Conservation (phyloP, 53 echinoderm and acorn worm species). For the Glandiceps talaboti region DNA sequence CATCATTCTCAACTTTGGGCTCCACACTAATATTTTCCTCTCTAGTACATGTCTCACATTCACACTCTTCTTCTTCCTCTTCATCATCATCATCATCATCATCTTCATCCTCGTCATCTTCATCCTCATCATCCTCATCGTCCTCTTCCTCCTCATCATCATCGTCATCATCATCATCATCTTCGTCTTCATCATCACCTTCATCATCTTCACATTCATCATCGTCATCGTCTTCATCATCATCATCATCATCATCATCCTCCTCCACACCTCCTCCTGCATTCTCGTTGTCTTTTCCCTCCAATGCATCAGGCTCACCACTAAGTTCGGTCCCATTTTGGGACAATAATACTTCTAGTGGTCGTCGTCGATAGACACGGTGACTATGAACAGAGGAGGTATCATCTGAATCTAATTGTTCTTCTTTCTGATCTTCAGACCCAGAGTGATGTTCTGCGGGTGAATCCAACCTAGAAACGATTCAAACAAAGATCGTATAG, state of each 20-base stretch:
- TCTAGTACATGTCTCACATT: neutral
- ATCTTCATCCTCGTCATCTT: slow-evolving; percentile 7
- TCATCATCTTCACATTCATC: slow-evolving; percentile 40
- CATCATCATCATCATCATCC: slow-evolving; percentile 1
- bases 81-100: neutral
- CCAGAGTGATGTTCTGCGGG: slow-evolving; percentile 49
- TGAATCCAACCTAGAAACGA: slow-evolving; percentile 18
- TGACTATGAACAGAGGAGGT: neutral
- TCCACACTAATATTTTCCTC: neutral
- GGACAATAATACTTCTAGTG: too few relatives aligned
- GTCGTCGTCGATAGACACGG: too few relatives aligned
- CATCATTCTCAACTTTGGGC: neutral
- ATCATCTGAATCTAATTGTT: neutral
- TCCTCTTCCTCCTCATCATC: slow-evolving; percentile 18
- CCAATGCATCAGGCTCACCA: too few relatives aligned
- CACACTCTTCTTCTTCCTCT: slow-evolving; percentile 4
- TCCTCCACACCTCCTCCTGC: too few relatives aligned
- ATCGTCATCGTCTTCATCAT: neutral
- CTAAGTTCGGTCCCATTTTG: too few relatives aligned
- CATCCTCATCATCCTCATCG: slow-evolving; percentile 15
- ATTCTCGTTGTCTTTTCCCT: too few relatives aligned
- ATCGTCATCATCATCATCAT: slow-evolving; percentile 4
- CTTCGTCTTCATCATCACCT: slow-evolving; percentile 20
- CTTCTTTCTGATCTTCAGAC: slow-evolving; percentile 7
- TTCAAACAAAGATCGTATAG: too few relatives aligned